phyloP scores from a whole-genome alignment of 2,888 invertebrate genomes.

The Miltochrista miniata region DNA sequence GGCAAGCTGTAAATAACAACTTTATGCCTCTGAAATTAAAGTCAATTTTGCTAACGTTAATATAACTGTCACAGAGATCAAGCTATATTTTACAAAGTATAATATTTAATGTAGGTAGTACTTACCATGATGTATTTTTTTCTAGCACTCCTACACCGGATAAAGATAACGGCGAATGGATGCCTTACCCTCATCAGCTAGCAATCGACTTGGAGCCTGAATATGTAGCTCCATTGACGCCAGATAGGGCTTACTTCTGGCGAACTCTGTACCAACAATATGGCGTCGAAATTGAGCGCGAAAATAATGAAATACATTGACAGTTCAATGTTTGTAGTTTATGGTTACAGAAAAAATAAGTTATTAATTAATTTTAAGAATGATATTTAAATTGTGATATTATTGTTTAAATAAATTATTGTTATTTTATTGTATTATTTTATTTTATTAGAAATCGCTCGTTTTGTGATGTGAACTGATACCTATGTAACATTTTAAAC shows the following conservation, averaged over 20 bases:
- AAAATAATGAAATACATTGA: constrained; percentile 4
- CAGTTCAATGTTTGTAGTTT: constrained; percentile 5
- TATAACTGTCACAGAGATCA: too few species aligned
- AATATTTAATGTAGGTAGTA: too few species aligned
- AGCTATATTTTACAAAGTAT: too few species aligned
- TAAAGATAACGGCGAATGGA: constrained; percentile 64
- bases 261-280: constrained; percentile 64
- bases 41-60: too few species aligned
- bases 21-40: too few species aligned
- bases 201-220: constrained; percentile 69
- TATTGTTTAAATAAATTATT: not conserved
- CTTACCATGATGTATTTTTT: too few species aligned
- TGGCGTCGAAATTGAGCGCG: constrained; percentile 55
- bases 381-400: not conserved
- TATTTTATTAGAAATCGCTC: not conserved
- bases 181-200: constrained; percentile 65
- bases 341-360: not conserved
- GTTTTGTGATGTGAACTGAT: too few species aligned
- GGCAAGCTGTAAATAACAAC: too few species aligned
- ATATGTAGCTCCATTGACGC: constrained; percentile 69
- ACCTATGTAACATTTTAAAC: too few species aligned
- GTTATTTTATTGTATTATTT: not conserved
- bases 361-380: constrained; percentile 1
- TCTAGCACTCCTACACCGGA: constrained; percentile 69
- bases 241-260: constrained; percentile 74